These are phyloP conservation scores for Platerodrilus igneus DNA, from an alignment of 2,888 invertebrate species.

Conservation along the genomic window DNA sequence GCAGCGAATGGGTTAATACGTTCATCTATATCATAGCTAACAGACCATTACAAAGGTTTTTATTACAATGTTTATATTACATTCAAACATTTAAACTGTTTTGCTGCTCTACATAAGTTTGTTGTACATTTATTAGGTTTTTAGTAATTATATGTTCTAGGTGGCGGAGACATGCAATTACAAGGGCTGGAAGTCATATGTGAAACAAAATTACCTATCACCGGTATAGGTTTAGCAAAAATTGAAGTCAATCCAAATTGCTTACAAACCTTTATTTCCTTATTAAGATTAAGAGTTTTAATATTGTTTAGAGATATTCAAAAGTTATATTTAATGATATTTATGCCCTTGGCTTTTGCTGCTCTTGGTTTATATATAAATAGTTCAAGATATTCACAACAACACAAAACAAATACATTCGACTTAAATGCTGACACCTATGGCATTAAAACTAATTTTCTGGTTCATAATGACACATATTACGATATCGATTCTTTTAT, in stretches of 20 bases:
- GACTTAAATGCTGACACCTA: conserved; percentile 60
- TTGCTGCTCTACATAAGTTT: too few relatives aligned
- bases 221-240: conserved; percentile 58
- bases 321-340: conserved; percentile 69
- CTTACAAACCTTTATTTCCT: conserved; percentile 61
- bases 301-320: conserved; percentile 61
- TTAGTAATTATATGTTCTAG: too few relatives aligned
- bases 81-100: too few relatives aligned
- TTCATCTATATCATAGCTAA: too few relatives aligned
- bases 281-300: conserved; percentile 61
- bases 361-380: conserved; percentile 62
- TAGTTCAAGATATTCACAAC: conserved; percentile 58
- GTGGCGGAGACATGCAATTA: conserved; percentile 47
- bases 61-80: too few relatives aligned
- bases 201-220: conserved; percentile 52
- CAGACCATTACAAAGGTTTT: too few relatives aligned
- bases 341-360: conserved; percentile 65
- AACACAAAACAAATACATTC: conserved; percentile 60
- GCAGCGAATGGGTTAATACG: too few relatives aligned
- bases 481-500: conserved; percentile 41
- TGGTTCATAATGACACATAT: conserved; percentile 57
- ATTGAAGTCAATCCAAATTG: conserved; percentile 60
- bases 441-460: conserved; percentile 54
- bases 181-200: conserved; percentile 47
- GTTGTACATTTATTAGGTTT: too few relatives aligned